A percentile compares a stretch with the other conserved stretches of the same genome.
Conservation (phyloP, 2,797 vertebrate species). For the Scleropages formosus region DNA sequence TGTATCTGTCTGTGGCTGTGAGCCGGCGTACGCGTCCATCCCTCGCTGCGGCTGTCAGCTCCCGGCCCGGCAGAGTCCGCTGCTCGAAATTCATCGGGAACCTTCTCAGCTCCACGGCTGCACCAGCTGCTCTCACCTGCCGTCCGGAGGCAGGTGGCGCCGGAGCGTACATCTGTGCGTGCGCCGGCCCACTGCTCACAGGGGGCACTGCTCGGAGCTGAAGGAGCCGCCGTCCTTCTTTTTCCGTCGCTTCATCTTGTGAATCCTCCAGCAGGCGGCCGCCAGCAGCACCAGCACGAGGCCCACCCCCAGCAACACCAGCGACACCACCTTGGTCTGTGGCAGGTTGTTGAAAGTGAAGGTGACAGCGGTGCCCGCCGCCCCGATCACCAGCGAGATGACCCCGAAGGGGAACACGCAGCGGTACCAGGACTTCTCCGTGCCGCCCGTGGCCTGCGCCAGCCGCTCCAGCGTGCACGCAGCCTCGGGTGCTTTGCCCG, state of each 20-base stretch:
- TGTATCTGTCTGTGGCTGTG: neutral
- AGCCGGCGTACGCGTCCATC: too few species aligned
- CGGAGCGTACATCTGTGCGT: neutral
- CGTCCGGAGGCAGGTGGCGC: neutral
- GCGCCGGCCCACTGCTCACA: neutral
- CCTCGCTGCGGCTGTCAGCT: neutral
- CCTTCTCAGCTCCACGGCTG: neutral
- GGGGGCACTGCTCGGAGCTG: constrained; percentile 33
- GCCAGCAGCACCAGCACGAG: constrained; percentile 67
- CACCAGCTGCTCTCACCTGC: neutral
- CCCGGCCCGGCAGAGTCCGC: neutral
- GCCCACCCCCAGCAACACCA: constrained; percentile 74
- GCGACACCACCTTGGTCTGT: constrained; percentile 82
- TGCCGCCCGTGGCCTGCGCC: constrained; percentile 82
- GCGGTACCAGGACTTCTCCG: constrained; percentile 82
- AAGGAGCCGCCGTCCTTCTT: constrained; percentile 32
- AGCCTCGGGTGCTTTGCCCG: constrained; percentile 72
- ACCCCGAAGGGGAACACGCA: constrained; percentile 80
- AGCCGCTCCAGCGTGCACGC: constrained; percentile 83
- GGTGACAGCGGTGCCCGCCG: constrained; percentile 83
- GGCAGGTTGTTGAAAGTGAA: constrained; percentile 86
- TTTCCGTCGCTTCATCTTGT: constrained; percentile 74
- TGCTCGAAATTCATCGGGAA: too few species aligned
- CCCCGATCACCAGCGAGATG: constrained; percentile 85
- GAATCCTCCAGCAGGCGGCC: constrained; percentile 67